Evolutionary conservation across 2,888 invertebrate species (phyloP).

Genomic region (Eilema depressum): DNA sequence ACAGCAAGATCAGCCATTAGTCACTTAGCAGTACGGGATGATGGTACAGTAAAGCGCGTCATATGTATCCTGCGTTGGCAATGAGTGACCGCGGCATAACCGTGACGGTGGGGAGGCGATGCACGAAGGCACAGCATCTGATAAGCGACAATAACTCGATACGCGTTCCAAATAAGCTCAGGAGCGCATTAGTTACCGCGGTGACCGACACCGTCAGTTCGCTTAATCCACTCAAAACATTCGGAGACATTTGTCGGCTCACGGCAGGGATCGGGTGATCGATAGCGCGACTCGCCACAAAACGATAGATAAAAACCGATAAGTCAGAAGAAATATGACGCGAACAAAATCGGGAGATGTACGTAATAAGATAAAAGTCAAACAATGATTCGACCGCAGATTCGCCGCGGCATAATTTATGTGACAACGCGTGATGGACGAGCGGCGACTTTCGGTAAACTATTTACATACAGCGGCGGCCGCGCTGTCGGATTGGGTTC

Average conservation of each 20-base stretch:
- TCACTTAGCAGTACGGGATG: conserved; percentile 56
- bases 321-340: conserved; percentile 87
- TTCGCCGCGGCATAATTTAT: conserved; percentile 88
- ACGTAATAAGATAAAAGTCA: conserved; percentile 87
- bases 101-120: conserved; percentile 34
- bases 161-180: conserved; percentile 81
- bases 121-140: conserved; percentile 73
- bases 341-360: conserved; percentile 87
- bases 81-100: conserved; percentile 22
- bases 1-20: conserved; percentile 76
- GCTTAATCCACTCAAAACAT: conserved; percentile 86
- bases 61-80: conserved; percentile 23
- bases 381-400: conserved; percentile 87
- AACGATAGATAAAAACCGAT: conserved; percentile 87
- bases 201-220: conserved; percentile 75
- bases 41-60: conserved; percentile 25
- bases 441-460: conserved; percentile 87
- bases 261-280: conserved; percentile 80
- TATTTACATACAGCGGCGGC: conserved; percentile 86
- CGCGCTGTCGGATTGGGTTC: conserved; percentile 85
- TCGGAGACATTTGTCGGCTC: conserved; percentile 85
- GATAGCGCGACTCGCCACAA: conserved; percentile 85
- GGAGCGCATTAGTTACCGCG: conserved; percentile 77
- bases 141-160: conserved; percentile 84
- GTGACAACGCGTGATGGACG: conserved; percentile 87